Evolutionary conservation across 2,797 vertebrate genomes (phyloP), one percentile per base, ranked within the genome.

Genomic region (Ctenopoma kingsleyae): DNA sequence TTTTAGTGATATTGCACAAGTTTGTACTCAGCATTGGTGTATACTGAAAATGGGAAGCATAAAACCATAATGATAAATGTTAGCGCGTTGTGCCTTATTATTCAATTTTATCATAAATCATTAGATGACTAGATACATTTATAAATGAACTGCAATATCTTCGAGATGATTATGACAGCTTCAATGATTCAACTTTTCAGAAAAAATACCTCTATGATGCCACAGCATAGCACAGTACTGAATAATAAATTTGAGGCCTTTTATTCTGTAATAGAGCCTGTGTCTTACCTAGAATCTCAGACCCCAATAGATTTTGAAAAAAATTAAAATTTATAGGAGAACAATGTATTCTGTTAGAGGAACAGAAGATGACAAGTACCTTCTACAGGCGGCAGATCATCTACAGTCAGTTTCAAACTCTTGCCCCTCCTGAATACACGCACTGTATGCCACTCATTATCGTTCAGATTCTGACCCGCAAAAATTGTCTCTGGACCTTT

Each of bases 381-480:
- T 97, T 98, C 98, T 89, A 98, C 96, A 3, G 96, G 94, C 80
- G 92, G 95, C 78, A 98, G 95, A 86, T 98, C 98, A 90, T 99
- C 98, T 91, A 99, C 98, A 48, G 95, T 96, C 92, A 99, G 95
- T 94, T 97, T 97, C 94, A 99, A 95, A 91, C 92, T 96, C 94
- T 98, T 98, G 89, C 98, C 98, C 92, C 98, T 96, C 74, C 98
- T 97, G 91, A 96, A 96, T 92, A 99, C 98, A 86, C 97, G 97
- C 27, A 99, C 96, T 8, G 98, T 99, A 95, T 99, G 98, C 98
- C 98, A 99, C 83, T 98, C 98, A 80, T 99, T 99, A 95, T 99
- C 98, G 93, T 99, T 99, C 95, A 99, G 95, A 95, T 97, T 98
- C 95, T 99, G 97, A 95, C 98, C 98, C 62, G 97, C 96, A 96